Evolutionary conservation across 2,888 invertebrate genomes (phyloP), one percentile per base, ranked within the genome.

Genomic region (Axea sp.): DNA sequence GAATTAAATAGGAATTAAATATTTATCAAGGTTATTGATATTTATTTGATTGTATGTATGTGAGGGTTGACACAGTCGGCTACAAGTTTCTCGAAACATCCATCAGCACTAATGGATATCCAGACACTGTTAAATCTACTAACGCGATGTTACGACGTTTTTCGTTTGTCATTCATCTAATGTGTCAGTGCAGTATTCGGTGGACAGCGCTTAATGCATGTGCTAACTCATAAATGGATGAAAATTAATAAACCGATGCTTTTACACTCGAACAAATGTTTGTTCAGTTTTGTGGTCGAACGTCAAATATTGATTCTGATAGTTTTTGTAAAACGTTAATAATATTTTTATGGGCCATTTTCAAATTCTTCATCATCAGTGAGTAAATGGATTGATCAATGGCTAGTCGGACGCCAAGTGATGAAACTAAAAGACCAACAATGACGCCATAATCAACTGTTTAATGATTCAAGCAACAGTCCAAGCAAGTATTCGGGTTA

Each of bases 51-150:
- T 49, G 49, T 68, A 47, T 51, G 65, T 62, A 37, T 53, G 39
- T 33, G 26, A 39, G 53, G 55, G 39, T 59, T 47, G 64, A 62
- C 55, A 49, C 62, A 24, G 28, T 62, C 43, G 51, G 49, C 45
- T 30, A 26, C 51, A 35, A 73, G 41, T 22, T 74, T 30, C 68
- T 59, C 14, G 33, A 14, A 49, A 64, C 74, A 74, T 74, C 74
- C 64, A 68, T 74, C 68, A 74, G 47, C 47, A 43, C 51, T 74
- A 74, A 74, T 74, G 73, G 73, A 73, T 67, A 65, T 49, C 53
- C 55, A 73, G 73, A 73, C 67, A 73, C 65, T 57, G 65, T 65
- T 65, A 60, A 73, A 65, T 47, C 43, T 45, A 57, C 49, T 49
- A 62, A 59, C 65, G 47, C 43, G 47, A 17, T 47, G 14, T 43